These are phyloP conservation scores for Melanotaenia pygmaea DNA, from an alignment of 2,797 vertebrate genomes.

Conservation along the genomic window DNA sequence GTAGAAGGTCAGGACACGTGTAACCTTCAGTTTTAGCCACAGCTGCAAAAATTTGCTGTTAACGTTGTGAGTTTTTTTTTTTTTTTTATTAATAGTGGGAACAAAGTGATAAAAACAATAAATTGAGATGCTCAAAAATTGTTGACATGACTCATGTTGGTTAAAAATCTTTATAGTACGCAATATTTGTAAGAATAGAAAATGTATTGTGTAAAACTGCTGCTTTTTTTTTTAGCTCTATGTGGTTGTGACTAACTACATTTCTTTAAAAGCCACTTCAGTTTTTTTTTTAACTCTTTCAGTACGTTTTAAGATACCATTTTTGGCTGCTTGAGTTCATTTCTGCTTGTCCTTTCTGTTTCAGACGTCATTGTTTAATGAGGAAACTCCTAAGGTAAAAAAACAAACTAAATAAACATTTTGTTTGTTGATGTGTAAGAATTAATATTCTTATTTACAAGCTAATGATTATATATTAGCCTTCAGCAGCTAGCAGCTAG, in stretches of 20 bases:
- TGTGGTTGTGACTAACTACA: too few species aligned
- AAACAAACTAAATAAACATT: not conserved
- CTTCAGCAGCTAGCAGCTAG: too few species aligned
- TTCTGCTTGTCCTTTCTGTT: constrained; percentile 13
- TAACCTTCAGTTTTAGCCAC: not conserved
- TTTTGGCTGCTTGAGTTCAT: not conserved
- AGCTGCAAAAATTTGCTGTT: not conserved
- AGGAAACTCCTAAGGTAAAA: constrained; percentile 17
- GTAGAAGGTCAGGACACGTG: too few species aligned
- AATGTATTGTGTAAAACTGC: not conserved
- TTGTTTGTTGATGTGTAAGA: not conserved
- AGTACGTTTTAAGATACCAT: not conserved
- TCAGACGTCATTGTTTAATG: constrained; percentile 8
- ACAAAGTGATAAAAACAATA: not conserved
- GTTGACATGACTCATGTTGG: not conserved
- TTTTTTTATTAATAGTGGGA: not conserved
- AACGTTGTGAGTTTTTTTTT: not conserved
- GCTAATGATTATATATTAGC: not conserved
- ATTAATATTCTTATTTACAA: not conserved
- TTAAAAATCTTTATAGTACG: not conserved
- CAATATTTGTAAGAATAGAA: not conserved
- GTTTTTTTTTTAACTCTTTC: not conserved
- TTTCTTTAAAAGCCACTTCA: not conserved
- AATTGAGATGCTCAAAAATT: not conserved
- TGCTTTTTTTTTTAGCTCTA: too few species aligned